Evolutionary conservation across 2,797 vertebrate species (phyloP).

Genomic region (Galago senegalensis): DNA sequence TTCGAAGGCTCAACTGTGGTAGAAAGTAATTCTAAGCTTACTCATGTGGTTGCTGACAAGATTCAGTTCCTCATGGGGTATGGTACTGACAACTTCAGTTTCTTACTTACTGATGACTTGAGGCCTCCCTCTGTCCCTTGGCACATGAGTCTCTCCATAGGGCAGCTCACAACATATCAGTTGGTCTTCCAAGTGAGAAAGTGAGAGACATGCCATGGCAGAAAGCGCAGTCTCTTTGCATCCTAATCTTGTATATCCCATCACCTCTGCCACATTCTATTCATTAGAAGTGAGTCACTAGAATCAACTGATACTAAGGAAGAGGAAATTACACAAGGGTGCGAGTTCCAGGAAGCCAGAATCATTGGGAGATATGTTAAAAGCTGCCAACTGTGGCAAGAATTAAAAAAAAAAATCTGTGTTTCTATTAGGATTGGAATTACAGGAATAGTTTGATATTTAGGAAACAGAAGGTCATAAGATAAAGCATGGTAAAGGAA

Average conservation of each 20-base stretch:
- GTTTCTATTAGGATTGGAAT: not conserved
- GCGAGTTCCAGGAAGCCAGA: constrained; percentile 1
- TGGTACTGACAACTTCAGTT: not conserved
- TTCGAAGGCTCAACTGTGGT: not conserved
- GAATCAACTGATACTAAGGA: not conserved
- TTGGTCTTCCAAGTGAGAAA: not conserved
- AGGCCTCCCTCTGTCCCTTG: not conserved
- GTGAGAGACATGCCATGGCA: not conserved
- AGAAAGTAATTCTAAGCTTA: not conserved
- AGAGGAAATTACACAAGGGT: not conserved
- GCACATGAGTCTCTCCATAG: not conserved
- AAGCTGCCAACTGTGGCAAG: not conserved
- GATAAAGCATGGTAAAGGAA: not conserved
- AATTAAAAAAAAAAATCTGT: constrained; percentile 30
- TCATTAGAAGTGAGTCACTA: not conserved
- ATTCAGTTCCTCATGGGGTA: not conserved
- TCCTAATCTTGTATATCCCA: not conserved
- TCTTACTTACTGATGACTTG: not conserved
- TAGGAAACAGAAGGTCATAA: not conserved
- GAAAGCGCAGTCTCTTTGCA: not conserved
- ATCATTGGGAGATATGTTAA: not conserved
- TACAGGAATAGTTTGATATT: not conserved
- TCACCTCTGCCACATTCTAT: not conserved
- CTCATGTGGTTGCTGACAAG: not conserved
- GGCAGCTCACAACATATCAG: not conserved